Evolutionary conservation across 2,888 invertebrate genomes (phyloP), one percentile per base, ranked within the genome.

Genomic region (Crossocerus cetratus): DNA sequence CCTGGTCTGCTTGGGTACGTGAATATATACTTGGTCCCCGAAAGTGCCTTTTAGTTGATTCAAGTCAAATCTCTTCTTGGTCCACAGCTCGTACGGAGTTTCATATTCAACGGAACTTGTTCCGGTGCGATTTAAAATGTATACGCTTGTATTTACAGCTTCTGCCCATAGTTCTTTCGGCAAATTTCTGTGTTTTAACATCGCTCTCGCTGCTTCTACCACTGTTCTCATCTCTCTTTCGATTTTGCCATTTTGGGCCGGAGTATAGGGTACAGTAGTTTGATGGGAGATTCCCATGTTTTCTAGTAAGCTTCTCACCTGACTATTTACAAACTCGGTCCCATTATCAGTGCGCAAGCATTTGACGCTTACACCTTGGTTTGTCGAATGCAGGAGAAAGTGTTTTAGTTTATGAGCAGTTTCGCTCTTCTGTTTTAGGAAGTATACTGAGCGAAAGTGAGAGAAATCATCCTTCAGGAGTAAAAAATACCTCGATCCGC

Each of bases 171-270:
- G 16, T 2, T 16, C 16, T 3, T 45, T 45, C 0, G 45, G 45
- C 13, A 45, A 16, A 45, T 45, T 45, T 0, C 14, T 53, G 23
- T 22, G 20, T 32, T 22, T 16, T 49, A 60, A 8, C 45, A 60
- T 60, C 2, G 60, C 43, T 45, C 60, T 1, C 1, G 45, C 60
- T n/a, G 21, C 21, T 11, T 44, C 45, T 0, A 22, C 45, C 3
- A 60, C 22, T n/a, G 49, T 45, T n/a, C 60, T 21, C 20, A 45
- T 60, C 21, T 45, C 60, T 16, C 60, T 14, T 0, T 60, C 60
- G 1, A 45, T 20, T 11, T 11, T 45, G 13, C 60, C 60, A 20
- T 60, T 60, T 8, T 45, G 44, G 3, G 43, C 21, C 0, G 44
- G 60, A 2, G 44, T 45, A 11, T 49, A 61, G 0, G 60, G 44